Conservation (phyloP, 2,113 vertebrate genomes). For the Herpetotheres cachinnans region DNA sequence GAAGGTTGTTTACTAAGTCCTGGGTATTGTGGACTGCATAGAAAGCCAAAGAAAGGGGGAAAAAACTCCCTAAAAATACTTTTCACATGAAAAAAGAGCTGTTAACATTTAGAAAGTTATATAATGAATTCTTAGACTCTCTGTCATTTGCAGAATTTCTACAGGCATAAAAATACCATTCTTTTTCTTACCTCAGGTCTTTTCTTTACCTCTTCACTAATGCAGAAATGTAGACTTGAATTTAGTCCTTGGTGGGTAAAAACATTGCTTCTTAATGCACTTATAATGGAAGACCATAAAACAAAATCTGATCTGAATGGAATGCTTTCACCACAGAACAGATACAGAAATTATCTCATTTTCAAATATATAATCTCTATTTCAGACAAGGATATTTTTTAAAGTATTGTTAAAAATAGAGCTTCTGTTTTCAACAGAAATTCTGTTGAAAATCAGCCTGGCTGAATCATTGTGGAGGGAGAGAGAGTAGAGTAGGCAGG, state of each 20-base stretch:
- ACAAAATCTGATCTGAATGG: background rate
- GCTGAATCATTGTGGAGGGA: background rate
- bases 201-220: background rate
- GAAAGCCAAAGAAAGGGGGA: background rate
- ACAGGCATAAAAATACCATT: background rate
- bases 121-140: background rate
- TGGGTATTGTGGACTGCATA: background rate
- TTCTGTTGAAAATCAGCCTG: background rate
- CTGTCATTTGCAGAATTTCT: background rate
- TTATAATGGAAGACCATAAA: background rate
- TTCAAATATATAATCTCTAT: background rate
- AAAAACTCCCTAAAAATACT: background rate
- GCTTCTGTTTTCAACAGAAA: background rate
- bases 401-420: background rate
- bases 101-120: background rate
- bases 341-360: background rate
- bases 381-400: background rate
- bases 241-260: background rate
- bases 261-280: background rate
- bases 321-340: background rate
- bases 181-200: background rate
- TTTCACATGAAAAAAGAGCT: background rate
- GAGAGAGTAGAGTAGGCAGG: background rate
- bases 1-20: background rate
- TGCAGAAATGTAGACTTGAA: background rate